Conservation (phyloP, 2,888 invertebrate species). For the Lasioglossum zephyrum region DNA sequence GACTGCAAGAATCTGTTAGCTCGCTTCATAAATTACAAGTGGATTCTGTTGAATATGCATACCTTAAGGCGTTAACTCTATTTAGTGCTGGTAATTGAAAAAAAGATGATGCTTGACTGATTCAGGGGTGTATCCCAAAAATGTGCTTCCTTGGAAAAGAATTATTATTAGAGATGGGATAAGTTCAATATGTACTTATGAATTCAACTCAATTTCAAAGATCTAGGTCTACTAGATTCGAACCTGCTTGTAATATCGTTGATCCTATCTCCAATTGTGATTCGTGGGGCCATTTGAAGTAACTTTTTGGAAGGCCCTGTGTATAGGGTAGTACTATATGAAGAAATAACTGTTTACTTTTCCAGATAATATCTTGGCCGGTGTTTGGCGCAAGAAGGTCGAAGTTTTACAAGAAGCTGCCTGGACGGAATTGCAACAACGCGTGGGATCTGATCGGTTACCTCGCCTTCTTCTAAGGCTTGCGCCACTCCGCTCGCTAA, state of each 20-base stretch:
- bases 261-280: too few species aligned
- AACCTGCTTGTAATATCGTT: too few species aligned
- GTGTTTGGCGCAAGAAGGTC: conserved; percentile 84
- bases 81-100: conserved; percentile 90
- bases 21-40: conserved; percentile 90
- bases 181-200: background rate
- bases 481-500: conserved; percentile 89
- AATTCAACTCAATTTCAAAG: background rate
- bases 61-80: conserved; percentile 92
- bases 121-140: background rate
- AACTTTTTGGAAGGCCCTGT: background rate
- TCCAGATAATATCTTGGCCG: conserved; percentile 81
- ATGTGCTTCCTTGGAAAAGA: background rate
- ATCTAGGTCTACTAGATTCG: too few species aligned
- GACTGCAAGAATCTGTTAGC: conserved; percentile 93
- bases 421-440: conserved; percentile 85
- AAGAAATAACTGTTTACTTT: background rate
- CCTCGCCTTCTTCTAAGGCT: conserved; percentile 89
- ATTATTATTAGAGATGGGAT: background rate
- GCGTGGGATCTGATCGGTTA: conserved; percentile 86
- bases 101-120: background rate
- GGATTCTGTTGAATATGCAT: conserved; percentile 94
- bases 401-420: conserved; percentile 86
- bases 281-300: too few species aligned
- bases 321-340: background rate